Percentiles rank a stretch among this genome's conserved stretches.
Conservation (phyloP, 2,113 vertebrate species). For the Trematomus loennbergii region DNA sequence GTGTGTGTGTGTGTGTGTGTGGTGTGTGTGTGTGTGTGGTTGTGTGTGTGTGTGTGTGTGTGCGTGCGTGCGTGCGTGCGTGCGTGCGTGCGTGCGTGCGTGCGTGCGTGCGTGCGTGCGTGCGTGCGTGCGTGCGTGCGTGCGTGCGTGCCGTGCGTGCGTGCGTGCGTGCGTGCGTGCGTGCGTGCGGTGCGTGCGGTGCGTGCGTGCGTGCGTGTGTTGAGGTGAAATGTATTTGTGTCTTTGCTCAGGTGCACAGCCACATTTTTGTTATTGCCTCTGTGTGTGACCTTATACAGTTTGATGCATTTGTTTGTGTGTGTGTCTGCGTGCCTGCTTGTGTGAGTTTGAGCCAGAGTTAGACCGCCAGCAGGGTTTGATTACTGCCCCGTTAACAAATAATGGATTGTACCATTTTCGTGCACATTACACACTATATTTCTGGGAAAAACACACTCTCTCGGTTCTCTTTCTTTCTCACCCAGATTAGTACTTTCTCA, state of each 20-base stretch:
- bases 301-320: background rate
- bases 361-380: constrained; percentile 58
- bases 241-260: constrained; percentile 30
- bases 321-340: background rate
- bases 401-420: constrained; percentile 70
- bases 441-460: constrained; percentile 7
- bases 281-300: background rate
- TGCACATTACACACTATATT: constrained; percentile 26
- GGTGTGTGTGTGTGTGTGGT: too few species aligned
- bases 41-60: too few species aligned
- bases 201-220: too few species aligned
- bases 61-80: too few species aligned
- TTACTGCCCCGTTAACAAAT: constrained; percentile 64
- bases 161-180: too few species aligned
- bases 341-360: constrained; percentile 29
- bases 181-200: too few species aligned
- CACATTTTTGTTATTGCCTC: constrained; percentile 22
- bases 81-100: too few species aligned
- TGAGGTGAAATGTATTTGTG: constrained; percentile 12
- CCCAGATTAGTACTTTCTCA: background rate
- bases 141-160: too few species aligned
- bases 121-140: too few species aligned
- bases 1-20: too few species aligned
- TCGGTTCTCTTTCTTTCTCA: constrained; percentile 11
- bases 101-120: too few species aligned